Conservation (phyloP, 2,888 invertebrate species). For the Yponomeuta malinellus region DNA sequence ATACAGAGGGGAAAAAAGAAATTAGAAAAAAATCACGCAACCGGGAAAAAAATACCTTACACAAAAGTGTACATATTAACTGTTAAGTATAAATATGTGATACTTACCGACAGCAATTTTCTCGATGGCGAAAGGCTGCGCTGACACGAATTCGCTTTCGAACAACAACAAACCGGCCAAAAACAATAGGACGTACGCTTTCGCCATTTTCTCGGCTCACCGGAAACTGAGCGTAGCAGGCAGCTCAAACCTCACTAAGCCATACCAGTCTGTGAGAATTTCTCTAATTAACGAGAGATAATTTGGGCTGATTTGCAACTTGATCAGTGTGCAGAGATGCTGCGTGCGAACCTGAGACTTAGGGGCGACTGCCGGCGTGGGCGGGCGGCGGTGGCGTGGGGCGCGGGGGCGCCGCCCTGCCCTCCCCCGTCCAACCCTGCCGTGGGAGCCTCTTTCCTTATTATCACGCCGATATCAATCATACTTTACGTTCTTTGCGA, state of each 20-base stretch:
- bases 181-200: conserved; percentile 27
- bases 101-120: conserved; percentile 71
- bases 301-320: conserved; percentile 31
- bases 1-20: too few relatives aligned
- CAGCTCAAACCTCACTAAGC: background rate
- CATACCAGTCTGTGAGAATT: background rate
- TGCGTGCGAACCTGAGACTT: conserved; percentile 71
- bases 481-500: conserved; percentile 12
- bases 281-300: conserved; percentile 2
- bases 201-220: conserved; percentile 20
- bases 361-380: conserved; percentile 63
- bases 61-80: too few relatives aligned
- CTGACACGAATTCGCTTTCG: conserved; percentile 41
- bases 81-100: background rate
- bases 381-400: conserved; percentile 49
- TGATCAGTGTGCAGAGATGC: conserved; percentile 46
- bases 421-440: conserved; percentile 17
- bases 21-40: too few relatives aligned
- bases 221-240: background rate
- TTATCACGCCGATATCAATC: conserved; percentile 26
- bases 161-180: conserved; percentile 50
- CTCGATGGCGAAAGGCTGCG: conserved; percentile 59
- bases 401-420: conserved; percentile 41
- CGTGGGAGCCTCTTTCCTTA: conserved; percentile 34
- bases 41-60: too few relatives aligned